Evolutionary conservation across 2,113 vertebrate species (phyloP).

Genomic region (Platysteira castanea): DNA sequence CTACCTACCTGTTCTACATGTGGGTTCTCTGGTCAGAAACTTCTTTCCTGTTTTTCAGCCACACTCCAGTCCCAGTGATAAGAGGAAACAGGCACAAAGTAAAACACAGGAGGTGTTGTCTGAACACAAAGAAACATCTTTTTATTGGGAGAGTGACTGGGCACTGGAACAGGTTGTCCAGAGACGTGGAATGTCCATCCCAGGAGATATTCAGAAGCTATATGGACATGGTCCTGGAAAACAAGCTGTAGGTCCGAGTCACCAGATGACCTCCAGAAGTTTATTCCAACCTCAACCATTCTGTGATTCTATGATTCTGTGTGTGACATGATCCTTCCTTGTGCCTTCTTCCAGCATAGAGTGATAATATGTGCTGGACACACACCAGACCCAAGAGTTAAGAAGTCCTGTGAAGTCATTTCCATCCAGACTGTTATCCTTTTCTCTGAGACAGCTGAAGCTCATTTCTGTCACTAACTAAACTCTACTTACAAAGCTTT

Average conservation of each 20-base stretch:
- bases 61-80: fast-evolving
- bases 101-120: background rate
- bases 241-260: background rate
- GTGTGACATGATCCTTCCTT: background rate
- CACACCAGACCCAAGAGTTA: background rate
- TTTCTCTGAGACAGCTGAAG: background rate
- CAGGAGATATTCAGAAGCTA: background rate
- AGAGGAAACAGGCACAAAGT: background rate
- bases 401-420: background rate
- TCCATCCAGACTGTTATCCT: background rate
- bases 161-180: background rate
- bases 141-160: background rate
- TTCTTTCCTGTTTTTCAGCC: background rate
- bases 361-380: background rate
- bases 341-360: background rate
- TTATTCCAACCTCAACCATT: background rate
- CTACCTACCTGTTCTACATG: background rate
- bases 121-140: background rate
- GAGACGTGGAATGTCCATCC: background rate
- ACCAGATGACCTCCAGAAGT: background rate
- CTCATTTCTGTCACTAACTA: background rate
- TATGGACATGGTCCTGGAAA: background rate
- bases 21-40: background rate
- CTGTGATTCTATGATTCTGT: background rate
- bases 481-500: background rate